Percentiles rank a stretch among this genome's conserved stretches.
phyloP scores from a whole-genome alignment of 2,888 invertebrate genomes.

The Synanthedon formicaeformis region DNA sequence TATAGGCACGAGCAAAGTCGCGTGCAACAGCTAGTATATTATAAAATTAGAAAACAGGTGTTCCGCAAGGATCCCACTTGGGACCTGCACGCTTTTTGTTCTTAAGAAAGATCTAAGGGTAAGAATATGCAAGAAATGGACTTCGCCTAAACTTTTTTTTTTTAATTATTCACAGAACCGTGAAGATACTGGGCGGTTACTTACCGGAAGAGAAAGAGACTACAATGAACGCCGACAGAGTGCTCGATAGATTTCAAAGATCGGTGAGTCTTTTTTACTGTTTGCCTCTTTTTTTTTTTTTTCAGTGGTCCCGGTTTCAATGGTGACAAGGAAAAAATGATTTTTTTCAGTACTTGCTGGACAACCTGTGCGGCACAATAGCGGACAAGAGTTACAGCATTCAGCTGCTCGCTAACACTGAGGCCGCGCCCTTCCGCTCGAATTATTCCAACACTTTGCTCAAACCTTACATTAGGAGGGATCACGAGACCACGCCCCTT shows the following conservation, averaged over 20 bases:
- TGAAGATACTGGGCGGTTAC: slow-evolving; percentile 45
- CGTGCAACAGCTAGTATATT: too few species aligned
- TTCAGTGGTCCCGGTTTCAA: too few species aligned
- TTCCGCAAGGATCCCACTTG: too few species aligned
- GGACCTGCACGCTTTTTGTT: too few species aligned
- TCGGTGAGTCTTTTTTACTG: slow-evolving; percentile 33
- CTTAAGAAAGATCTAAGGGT: too few species aligned
- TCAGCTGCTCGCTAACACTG: slow-evolving; percentile 62
- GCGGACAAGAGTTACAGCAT: slow-evolving; percentile 45
- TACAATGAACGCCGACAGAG: slow-evolving; percentile 34
- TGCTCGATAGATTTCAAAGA: slow-evolving; percentile 61
- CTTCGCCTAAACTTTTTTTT: not conserved
- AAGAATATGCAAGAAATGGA: too few species aligned
- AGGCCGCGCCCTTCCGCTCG: slow-evolving; percentile 73
- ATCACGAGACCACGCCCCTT: slow-evolving; percentile 72
- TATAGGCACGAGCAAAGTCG: too few species aligned
- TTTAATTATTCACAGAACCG: slow-evolving; percentile 26
- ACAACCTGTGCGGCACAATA: slow-evolving; percentile 50
- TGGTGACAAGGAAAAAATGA: too few species aligned
- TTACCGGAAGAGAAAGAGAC: slow-evolving; percentile 33
- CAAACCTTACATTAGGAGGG: slow-evolving; percentile 87
- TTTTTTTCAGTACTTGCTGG: slow-evolving; percentile 42
- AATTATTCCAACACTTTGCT: slow-evolving; percentile 78
- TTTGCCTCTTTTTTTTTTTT: too few species aligned
- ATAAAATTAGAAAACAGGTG: too few species aligned